Conservation (phyloP, 2,113 vertebrate species). For the Apistogramma diplotaenia region DNA sequence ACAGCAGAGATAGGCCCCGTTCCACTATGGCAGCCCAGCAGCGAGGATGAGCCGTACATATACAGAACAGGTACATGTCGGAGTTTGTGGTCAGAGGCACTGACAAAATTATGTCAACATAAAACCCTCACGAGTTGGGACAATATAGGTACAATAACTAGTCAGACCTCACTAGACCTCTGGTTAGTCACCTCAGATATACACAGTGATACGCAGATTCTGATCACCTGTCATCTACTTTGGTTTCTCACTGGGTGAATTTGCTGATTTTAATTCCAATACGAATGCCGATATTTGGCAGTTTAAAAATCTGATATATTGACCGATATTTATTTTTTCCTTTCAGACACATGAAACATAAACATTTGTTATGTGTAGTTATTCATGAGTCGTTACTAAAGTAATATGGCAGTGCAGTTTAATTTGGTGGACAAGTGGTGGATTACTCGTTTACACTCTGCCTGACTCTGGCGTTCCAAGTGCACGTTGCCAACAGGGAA, state of each 20-base stretch:
- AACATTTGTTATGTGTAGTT: not conserved
- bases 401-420: not conserved
- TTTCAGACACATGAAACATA: not conserved
- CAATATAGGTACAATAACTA: not conserved
- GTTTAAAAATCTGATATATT: not conserved
- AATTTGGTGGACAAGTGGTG: not conserved
- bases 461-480: not conserved
- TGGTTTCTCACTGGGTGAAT: too few relatives aligned
- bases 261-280: not conserved
- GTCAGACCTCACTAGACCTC: not conserved
- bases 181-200: not conserved
- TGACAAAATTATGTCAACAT: not conserved
- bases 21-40: conserved; percentile 81
- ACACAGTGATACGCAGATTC: not conserved
- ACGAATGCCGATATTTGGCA: not conserved
- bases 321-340: not conserved
- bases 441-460: not conserved
- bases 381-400: not conserved
- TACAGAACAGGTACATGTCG: conserved; percentile 79
- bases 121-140: not conserved
- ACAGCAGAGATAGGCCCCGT: conserved; percentile 83
- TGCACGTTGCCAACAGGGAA: not conserved
- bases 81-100: not conserved
- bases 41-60: conserved; percentile 80
- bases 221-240: too few relatives aligned